A percentile compares a stretch with the other conserved stretches of the same genome.
phyloP scores from a whole-genome alignment of 2,797 vertebrate genomes.

The Oceanodroma leucorhoa region DNA sequence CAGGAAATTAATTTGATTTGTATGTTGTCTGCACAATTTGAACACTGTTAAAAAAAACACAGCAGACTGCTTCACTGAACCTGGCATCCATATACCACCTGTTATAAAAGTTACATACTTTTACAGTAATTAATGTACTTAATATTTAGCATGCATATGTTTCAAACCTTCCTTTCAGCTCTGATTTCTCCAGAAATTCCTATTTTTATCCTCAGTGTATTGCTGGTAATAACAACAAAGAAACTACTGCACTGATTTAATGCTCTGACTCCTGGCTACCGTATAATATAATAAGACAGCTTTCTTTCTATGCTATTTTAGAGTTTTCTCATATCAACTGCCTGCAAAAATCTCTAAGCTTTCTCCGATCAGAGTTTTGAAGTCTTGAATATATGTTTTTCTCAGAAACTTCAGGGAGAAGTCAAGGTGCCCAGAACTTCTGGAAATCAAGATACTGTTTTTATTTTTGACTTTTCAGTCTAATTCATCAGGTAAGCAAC shows the following conservation, averaged over 20 bases:
- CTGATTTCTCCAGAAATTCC: not conserved
- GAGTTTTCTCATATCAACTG: not conserved
- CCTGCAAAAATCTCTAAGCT: not conserved
- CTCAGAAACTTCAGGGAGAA: not conserved
- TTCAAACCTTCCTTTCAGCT: not conserved
- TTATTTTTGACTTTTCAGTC: not conserved
- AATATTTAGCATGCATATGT: not conserved
- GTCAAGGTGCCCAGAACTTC: not conserved
- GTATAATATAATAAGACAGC: not conserved
- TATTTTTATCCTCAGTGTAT: not conserved
- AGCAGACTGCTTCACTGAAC: not conserved
- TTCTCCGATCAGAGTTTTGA: not conserved
- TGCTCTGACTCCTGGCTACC: not conserved
- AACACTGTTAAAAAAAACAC: not conserved
- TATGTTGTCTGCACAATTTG: not conserved
- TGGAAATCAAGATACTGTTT: not conserved
- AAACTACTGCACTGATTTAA: not conserved
- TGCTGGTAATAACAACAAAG: not conserved
- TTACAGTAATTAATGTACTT: not conserved
- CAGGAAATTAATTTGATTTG: not conserved
- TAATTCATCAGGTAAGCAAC: not conserved
- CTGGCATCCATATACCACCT: not conserved
- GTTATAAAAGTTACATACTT: not conserved
- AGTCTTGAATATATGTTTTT: not conserved
- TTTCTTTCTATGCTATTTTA: not conserved